Conservation (phyloP, 2,797 vertebrate genomes). For the Sparus aurata region DNA sequence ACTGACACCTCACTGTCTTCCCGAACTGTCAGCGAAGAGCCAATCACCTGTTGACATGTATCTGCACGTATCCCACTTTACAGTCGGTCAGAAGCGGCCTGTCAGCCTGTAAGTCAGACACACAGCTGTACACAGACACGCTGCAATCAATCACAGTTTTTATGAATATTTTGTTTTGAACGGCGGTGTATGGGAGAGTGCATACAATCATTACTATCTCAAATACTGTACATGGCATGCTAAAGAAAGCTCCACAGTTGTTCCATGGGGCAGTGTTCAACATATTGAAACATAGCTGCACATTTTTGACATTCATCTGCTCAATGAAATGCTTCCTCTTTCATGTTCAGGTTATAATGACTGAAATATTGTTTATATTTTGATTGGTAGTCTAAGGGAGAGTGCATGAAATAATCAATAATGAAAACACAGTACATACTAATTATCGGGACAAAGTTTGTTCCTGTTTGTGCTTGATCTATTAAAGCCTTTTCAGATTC, state of each 20-base stretch:
- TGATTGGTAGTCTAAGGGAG: too few relatives aligned
- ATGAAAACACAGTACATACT: not conserved
- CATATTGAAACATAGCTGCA: not conserved
- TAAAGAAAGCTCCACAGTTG: not conserved
- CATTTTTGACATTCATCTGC: not conserved
- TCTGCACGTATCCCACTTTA: slow-evolving; percentile 30
- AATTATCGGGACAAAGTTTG: too few relatives aligned
- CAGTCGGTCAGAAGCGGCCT: slow-evolving; percentile 32
- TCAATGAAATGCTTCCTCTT: not conserved
- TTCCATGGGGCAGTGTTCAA: not conserved
- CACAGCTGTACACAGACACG: not conserved
- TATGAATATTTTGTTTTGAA: not conserved
- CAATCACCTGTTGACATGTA: slow-evolving; percentile 47
- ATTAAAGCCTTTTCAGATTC: too few relatives aligned
- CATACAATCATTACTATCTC: not conserved
- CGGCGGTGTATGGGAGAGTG: not conserved
- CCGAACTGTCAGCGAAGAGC: slow-evolving; percentile 45
- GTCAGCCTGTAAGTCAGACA: slow-evolving; percentile 25
- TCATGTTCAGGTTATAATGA: too few relatives aligned
- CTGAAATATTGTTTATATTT: too few relatives aligned
- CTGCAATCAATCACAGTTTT: not conserved
- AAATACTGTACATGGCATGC: not conserved
- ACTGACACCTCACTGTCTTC: slow-evolving; percentile 48
- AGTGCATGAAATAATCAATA: not conserved
- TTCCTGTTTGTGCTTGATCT: too few relatives aligned